Percentiles rank a stretch among this genome's conserved stretches.
Evolutionary conservation across 2,113 vertebrate genomes (phyloP).

Genomic region (Xiphias gladius): DNA sequence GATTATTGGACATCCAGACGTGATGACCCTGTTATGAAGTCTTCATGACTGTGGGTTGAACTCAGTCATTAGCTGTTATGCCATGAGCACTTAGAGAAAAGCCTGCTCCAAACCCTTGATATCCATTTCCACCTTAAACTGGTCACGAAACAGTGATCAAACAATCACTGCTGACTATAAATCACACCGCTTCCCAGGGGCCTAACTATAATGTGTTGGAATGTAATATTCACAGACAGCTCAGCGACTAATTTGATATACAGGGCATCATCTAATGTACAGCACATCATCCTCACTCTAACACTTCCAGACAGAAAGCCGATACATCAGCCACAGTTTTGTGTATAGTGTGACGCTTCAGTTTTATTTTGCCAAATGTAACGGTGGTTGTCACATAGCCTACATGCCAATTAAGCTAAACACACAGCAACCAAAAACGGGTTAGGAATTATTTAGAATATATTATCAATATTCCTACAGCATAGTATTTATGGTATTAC

Average conservation of each 20-base stretch:
- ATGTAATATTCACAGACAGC: conserved; percentile 61
- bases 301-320: conserved; percentile 61
- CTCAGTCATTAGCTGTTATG: conserved; percentile 19
- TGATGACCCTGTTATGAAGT: conserved; percentile 7
- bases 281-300: conserved; percentile 47
- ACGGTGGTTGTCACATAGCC: conserved; percentile 11
- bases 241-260: conserved; percentile 68
- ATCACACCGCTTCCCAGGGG: conserved; percentile 23
- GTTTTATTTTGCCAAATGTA: conserved; percentile 34
- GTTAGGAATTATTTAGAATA: conserved; percentile 17
- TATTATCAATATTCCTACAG: conserved; percentile 6
- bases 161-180: conserved; percentile 21
- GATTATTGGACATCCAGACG: conserved; percentile 6
- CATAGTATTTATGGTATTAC: neutral
- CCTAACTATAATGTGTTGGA: conserved; percentile 41
- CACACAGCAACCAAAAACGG: neutral
- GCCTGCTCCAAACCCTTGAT: conserved; percentile 8
- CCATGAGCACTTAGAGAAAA: conserved; percentile 3
- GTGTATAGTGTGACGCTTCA: conserved; percentile 23
- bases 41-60: neutral
- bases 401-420: conserved; percentile 22
- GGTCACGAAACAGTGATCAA: conserved; percentile 41
- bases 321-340: conserved; percentile 50
- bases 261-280: conserved; percentile 57
- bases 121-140: conserved; percentile 21